Evolutionary conservation across 37 sponge, comb jelly and placozoan species (phyloP), one percentile per base, ranked within the genome.

Genomic region (Geodia barretti): DNA sequence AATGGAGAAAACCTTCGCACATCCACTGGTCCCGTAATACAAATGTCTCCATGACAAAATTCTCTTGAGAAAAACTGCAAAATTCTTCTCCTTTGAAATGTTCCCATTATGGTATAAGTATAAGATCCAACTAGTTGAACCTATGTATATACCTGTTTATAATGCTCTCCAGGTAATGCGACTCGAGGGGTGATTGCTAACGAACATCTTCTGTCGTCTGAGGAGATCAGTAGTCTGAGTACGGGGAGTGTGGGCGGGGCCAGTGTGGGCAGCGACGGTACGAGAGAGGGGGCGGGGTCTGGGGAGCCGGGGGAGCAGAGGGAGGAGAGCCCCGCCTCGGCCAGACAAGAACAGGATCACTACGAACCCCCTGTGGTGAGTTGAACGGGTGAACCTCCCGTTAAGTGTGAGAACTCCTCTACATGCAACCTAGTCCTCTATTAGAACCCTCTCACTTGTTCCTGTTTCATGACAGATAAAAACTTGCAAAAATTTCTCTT

Each of bases 161-260:
- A n/a, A n/a, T n/a, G n/a, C n/a, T n/a, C n/a, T n/a, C 19, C 58
- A 64, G 73, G 73, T 3, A 68, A 1, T 33, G 20, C 75, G 0
- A 58, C 84, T 24, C 84, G 61, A 19, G 60, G 66, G 68, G 84
- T 84, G 40, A 84, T 76, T 35, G 77, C 83, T 64, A 83, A 83
- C 26, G 83, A 83, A 73, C 73, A 73, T 39, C 63, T 72, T 1
- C 25, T 71, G 42, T 47, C 54, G 54, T 24, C 35, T 29, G 76
- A 75, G 23, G 76, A 75, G 23, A 14, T 14, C 39, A 3, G 39
- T 30, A 35, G 39, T 14, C 21, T 20, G 70, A 30, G 70, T 23
- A n/a, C n/a, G n/a, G n/a, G n/a, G n/a, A 47, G 54, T 47, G 54
- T 14, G 14, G 54, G 69, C 34, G 39, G n/a, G 35, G 1, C 70